These are phyloP conservation scores for Hippasteria phrygiana DNA, from an alignment of 53 echinoderm and acorn worm genomes.

Conservation along the genomic window DNA sequence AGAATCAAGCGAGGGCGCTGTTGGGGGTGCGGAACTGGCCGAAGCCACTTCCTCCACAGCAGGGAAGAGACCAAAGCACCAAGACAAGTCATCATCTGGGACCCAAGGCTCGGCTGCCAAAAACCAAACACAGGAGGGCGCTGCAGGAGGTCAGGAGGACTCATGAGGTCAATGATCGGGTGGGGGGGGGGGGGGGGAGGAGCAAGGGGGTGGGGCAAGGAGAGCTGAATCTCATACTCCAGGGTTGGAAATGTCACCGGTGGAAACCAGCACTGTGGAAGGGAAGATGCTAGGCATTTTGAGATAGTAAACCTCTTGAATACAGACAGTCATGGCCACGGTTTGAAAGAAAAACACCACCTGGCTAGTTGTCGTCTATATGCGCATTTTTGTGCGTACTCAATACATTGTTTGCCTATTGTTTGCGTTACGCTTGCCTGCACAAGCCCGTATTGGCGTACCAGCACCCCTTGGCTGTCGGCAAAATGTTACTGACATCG, in stretches of 20 bases:
- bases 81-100: constrained; percentile 11
- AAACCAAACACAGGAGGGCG: constrained; percentile 43
- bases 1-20: constrained; percentile 29
- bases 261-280: neutral
- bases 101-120: neutral
- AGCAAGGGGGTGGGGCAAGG: neutral
- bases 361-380: too few relatives aligned
- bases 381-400: too few relatives aligned
- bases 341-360: too few relatives aligned
- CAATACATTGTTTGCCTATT: too few relatives aligned
- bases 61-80: constrained; percentile 25
- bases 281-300: too few relatives aligned
- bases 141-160: constrained; percentile 33
- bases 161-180: constrained; percentile 40
- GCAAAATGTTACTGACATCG: too few relatives aligned
- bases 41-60: neutral
- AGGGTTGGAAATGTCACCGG: constrained; percentile 9
- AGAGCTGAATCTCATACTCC: neutral
- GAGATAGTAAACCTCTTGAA: too few relatives aligned
- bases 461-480: too few relatives aligned
- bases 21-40: constrained; percentile 18
- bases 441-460: too few relatives aligned
- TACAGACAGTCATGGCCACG: too few relatives aligned
- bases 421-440: too few relatives aligned
- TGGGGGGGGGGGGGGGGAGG: neutral